Conservation (phyloP, 2,888 invertebrate species). For the Aphidius colemani region DNA sequence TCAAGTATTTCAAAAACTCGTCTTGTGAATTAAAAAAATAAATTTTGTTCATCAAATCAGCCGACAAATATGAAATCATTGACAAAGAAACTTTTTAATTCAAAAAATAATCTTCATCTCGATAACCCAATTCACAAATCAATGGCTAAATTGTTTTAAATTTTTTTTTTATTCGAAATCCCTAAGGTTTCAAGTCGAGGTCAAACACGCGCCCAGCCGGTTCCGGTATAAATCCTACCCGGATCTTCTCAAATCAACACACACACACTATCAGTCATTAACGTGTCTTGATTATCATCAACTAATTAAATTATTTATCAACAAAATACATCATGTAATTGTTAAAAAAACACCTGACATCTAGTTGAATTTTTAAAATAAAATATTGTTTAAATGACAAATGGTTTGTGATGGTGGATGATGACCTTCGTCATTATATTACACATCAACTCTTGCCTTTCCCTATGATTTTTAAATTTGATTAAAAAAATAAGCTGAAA, state of each 20-base stretch:
- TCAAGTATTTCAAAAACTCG: no score
- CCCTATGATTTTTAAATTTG: not conserved
- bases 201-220: slow-evolving; percentile 20
- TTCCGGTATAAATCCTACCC: slow-evolving; percentile 23
- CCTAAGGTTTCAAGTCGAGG: slow-evolving; percentile 16
- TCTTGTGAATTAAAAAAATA: no score
- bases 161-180: not conserved
- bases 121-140: not conserved
- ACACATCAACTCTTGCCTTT: slow-evolving; percentile 3
- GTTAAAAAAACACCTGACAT: no score
- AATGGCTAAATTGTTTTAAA: not conserved
- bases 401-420: not conserved
- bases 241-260: slow-evolving; percentile 12
- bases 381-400: not conserved
- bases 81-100: not conserved
- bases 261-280: slow-evolving; percentile 4
- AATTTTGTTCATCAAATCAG: not conserved
- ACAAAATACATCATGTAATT: not conserved
- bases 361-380: no score
- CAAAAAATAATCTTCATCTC: not conserved
- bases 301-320: not conserved
- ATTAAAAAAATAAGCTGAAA: no score
- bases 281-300: slow-evolving; percentile 5
- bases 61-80: not conserved
- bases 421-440: slow-evolving; percentile 12